Evolutionary conservation across 1,140 invertebrate species (phyloP).

Genomic region (Centruroides sculpturatus): DNA sequence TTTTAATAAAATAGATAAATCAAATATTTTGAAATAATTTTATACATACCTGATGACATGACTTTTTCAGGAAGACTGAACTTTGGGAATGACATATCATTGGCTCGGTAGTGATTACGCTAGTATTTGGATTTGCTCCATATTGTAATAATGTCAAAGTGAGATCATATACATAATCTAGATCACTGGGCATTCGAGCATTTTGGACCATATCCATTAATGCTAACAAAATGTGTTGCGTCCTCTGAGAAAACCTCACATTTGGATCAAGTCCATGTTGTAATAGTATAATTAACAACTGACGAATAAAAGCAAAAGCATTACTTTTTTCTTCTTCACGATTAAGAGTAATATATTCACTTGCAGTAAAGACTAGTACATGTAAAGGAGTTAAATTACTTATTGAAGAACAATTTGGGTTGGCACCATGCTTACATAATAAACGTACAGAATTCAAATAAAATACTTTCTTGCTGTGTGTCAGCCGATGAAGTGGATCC

Average conservation of each 20-base stretch:
- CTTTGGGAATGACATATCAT: slow-evolving; percentile 32
- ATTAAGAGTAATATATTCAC: slow-evolving; percentile 53
- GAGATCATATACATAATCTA: slow-evolving; percentile 51
- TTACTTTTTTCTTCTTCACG: slow-evolving; percentile 40
- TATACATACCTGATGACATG: slow-evolving; percentile 41
- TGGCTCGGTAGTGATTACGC: slow-evolving; percentile 16
- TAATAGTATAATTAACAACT: slow-evolving; percentile 47
- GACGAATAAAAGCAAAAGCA: slow-evolving; percentile 32
- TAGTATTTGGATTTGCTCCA: slow-evolving; percentile 46
- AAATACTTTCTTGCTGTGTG: slow-evolving; percentile 52
- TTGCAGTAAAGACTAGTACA: slow-evolving; percentile 53
- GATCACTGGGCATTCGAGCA: slow-evolving; percentile 44
- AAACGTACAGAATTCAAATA: no score
- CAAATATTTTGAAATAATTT: background rate
- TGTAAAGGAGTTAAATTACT: slow-evolving; percentile 53
- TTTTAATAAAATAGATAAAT: background rate
- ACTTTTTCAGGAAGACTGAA: slow-evolving; percentile 43
- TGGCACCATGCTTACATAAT: slow-evolving; percentile 46
- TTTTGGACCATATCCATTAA: slow-evolving; percentile 52
- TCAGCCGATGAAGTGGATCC: slow-evolving; percentile 54
- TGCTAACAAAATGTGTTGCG: slow-evolving; percentile 48
- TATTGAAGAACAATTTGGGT: slow-evolving; percentile 53
- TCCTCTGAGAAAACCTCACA: slow-evolving; percentile 34
- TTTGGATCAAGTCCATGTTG: slow-evolving; percentile 52
- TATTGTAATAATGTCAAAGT: slow-evolving; percentile 48